Conservation (phyloP, 2,888 invertebrate species). For the Drosophila nr. fundita region DNA sequence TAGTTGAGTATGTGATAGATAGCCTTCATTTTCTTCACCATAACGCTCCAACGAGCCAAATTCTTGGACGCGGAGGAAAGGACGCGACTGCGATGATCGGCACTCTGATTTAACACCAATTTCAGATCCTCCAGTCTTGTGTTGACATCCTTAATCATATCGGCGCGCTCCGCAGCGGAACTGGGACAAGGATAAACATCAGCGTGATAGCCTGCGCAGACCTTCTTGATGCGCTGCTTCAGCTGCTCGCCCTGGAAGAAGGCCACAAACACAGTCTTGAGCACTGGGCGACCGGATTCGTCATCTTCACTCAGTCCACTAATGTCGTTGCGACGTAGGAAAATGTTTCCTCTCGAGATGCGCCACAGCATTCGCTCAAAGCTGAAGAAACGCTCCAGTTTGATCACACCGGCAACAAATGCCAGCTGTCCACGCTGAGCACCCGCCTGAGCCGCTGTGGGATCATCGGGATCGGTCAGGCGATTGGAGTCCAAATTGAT, state of each 20-base stretch:
- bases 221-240: slow-evolving; percentile 93
- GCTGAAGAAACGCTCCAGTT: slow-evolving; percentile 91
- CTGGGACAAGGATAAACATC: slow-evolving; percentile 95
- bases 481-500: slow-evolving; percentile 85
- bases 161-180: slow-evolving; percentile 90
- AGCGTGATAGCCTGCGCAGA: slow-evolving; percentile 94
- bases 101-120: slow-evolving; percentile 91
- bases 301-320: slow-evolving; percentile 91
- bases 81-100: slow-evolving; percentile 93
- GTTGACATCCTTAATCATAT: slow-evolving; percentile 93
- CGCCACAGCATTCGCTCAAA: slow-evolving; percentile 96
- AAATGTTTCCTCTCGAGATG: slow-evolving; percentile 94
- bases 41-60: slow-evolving; percentile 92
- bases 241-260: slow-evolving; percentile 94
- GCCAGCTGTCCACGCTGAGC: slow-evolving; percentile 85
- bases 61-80: slow-evolving; percentile 92
- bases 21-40: slow-evolving; percentile 95
- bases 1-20: slow-evolving; percentile 97
- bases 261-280: slow-evolving; percentile 93
- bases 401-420: slow-evolving; percentile 94
- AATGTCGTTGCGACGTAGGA: slow-evolving; percentile 91
- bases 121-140: slow-evolving; percentile 93
- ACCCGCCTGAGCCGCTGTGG: slow-evolving; percentile 57
- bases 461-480: slow-evolving; percentile 90
- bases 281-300: slow-evolving; percentile 88